These are phyloP conservation scores for Scaptodrosophila lebanonensis DNA, from an alignment of 1,140 invertebrate species.

Conservation along the genomic window DNA sequence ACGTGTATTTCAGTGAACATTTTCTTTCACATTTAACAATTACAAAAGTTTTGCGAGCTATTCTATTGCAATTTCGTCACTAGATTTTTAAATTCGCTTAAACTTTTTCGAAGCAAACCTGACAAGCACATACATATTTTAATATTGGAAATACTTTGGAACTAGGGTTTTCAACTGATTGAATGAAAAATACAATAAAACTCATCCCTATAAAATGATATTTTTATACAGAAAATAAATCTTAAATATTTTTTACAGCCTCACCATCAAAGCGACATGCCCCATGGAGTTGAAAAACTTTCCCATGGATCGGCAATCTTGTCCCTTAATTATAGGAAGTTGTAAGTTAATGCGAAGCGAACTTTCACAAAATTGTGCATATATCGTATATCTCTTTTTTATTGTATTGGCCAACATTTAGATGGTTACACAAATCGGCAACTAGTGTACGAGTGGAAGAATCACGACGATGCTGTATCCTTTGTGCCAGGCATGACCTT, in stretches of 20 bases:
- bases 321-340: conserved; percentile 94
- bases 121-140: too few relatives aligned
- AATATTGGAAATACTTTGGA: too few relatives aligned
- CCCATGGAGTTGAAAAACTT: conserved; percentile 98
- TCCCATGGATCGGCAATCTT: conserved; percentile 96
- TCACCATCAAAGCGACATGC: conserved; percentile 98
- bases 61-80: too few relatives aligned
- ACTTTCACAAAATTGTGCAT: not conserved
- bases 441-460: conserved; percentile 93
- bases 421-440: conserved; percentile 94
- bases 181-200: too few relatives aligned
- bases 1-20: too few relatives aligned
- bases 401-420: conserved; percentile 67
- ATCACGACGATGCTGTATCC: conserved; percentile 86
- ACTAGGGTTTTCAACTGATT: too few relatives aligned
- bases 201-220: too few relatives aligned
- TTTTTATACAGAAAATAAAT: too few relatives aligned
- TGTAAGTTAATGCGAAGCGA: conserved; percentile 84
- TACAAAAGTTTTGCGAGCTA: too few relatives aligned
- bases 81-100: too few relatives aligned
- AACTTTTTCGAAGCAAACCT: too few relatives aligned
- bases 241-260: conserved; percentile 78
- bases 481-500: conserved; percentile 93
- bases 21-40: too few relatives aligned
- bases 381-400: not conserved